These are phyloP conservation scores for Carterocephalus palaemon DNA, from an alignment of 2,888 invertebrate genomes.

Conservation along the genomic window DNA sequence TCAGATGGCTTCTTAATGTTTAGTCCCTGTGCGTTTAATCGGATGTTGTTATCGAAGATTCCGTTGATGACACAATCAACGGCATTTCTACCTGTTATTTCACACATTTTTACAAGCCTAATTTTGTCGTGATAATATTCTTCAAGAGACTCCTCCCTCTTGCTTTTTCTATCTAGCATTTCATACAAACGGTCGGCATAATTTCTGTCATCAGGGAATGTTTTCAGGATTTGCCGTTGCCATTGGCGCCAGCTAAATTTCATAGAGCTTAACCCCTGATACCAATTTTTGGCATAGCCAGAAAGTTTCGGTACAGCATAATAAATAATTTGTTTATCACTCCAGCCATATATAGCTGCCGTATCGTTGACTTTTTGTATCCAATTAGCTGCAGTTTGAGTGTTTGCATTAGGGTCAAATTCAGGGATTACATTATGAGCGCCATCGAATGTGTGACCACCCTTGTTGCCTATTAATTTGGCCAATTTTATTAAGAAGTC, in stretches of 20 bases:
- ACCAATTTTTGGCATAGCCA: conserved; percentile 32
- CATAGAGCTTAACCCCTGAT: conserved; percentile 26
- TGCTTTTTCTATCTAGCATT: conserved; percentile 28
- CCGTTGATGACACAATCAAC: conserved; percentile 26
- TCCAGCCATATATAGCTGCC: conserved; percentile 30
- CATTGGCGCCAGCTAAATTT: conserved; percentile 29
- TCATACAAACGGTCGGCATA: conserved; percentile 29
- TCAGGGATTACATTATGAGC: conserved; percentile 26
- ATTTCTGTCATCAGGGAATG: conserved; percentile 32
- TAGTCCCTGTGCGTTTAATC: conserved; percentile 20
- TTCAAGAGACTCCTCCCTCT: conserved; percentile 28
- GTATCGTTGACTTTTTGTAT: conserved; percentile 29
- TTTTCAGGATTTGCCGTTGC: conserved; percentile 28
- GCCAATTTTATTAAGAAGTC: no score
- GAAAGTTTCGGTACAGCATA: conserved; percentile 31
- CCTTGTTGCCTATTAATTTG: no score
- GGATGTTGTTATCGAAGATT: conserved; percentile 22
- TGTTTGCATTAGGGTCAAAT: conserved; percentile 23
- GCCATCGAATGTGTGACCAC: no score
- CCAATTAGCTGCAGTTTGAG: conserved; percentile 26
- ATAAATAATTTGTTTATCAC: conserved; percentile 27
- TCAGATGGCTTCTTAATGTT: conserved; percentile 11
- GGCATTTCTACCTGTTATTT: conserved; percentile 21
- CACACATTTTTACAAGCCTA: conserved; percentile 25
- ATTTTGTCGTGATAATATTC: conserved; percentile 28